A percentile compares a stretch with the other conserved stretches of the same genome.
Evolutionary conservation across 2,797 vertebrate species (phyloP).

Genomic region (Fratercula arctica): DNA sequence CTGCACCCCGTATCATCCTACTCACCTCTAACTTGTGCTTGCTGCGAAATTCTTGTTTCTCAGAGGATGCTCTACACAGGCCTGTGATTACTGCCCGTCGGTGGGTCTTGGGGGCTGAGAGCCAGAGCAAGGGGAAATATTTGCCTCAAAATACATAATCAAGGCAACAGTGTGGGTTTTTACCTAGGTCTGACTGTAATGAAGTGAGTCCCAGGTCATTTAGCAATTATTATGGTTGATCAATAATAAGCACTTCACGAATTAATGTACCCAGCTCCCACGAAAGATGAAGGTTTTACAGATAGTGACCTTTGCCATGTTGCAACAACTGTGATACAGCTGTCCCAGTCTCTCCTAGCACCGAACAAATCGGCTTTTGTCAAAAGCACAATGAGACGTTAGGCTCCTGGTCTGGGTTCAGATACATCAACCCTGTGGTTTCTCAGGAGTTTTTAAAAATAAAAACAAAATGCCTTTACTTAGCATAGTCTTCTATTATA

Average conservation of each 20-base stretch:
- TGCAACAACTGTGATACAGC: background rate
- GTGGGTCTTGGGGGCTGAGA: background rate
- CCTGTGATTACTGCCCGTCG: background rate
- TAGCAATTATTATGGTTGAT: background rate
- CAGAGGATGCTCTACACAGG: background rate
- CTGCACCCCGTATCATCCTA: background rate
- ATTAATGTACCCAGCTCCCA: background rate
- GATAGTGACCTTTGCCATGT: background rate
- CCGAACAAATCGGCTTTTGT: background rate
- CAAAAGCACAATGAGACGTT: background rate
- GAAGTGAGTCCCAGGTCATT: background rate
- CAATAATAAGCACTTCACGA: background rate
- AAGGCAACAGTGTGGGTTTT: background rate
- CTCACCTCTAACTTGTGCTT: background rate
- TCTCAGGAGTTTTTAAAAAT: slow-evolving; percentile 32
- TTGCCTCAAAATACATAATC: background rate
- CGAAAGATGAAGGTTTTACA: background rate
- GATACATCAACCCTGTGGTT: background rate
- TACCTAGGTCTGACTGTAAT: background rate
- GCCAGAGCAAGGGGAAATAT: background rate
- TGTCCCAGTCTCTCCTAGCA: background rate
- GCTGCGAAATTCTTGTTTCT: background rate
- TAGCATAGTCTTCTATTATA: slow-evolving; percentile 18
- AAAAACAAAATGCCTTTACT: slow-evolving; percentile 50
- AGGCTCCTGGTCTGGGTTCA: background rate